Conservation (phyloP, 2,113 vertebrate genomes). For the Mungos mungo region DNA sequence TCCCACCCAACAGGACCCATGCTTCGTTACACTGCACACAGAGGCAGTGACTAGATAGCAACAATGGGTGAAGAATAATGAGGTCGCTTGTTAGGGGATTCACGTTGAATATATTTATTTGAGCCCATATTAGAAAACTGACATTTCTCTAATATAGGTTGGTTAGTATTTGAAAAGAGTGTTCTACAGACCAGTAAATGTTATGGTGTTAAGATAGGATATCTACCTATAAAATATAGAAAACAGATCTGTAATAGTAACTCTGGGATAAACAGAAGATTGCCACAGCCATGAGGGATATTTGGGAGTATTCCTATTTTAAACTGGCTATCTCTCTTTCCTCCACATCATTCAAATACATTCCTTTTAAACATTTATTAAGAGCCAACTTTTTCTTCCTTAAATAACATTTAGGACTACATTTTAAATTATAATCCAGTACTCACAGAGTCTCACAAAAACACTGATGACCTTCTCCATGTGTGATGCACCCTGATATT, state of each 20-base stretch:
- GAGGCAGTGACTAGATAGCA: neutral
- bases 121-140: conserved; percentile 8
- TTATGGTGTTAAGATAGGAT: neutral
- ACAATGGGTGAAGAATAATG: neutral
- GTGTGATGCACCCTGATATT: neutral
- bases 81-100: neutral
- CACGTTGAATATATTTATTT: conserved; percentile 21
- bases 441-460: conserved; percentile 23
- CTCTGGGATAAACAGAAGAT: neutral
- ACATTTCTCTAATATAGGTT: neutral
- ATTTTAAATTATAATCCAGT: neutral
- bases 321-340: neutral
- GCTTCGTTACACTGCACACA: neutral
- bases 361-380: neutral
- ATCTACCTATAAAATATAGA: neutral
- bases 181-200: neutral
- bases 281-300: neutral
- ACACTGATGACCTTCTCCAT: neutral
- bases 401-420: neutral
- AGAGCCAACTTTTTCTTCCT: neutral
- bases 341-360: conserved; percentile 2
- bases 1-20: neutral
- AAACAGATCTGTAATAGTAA: neutral
- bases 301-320: neutral
- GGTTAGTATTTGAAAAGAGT: neutral